Evolutionary conservation across 2,888 invertebrate species (phyloP).

Genomic region (Diarsia mendica): DNA sequence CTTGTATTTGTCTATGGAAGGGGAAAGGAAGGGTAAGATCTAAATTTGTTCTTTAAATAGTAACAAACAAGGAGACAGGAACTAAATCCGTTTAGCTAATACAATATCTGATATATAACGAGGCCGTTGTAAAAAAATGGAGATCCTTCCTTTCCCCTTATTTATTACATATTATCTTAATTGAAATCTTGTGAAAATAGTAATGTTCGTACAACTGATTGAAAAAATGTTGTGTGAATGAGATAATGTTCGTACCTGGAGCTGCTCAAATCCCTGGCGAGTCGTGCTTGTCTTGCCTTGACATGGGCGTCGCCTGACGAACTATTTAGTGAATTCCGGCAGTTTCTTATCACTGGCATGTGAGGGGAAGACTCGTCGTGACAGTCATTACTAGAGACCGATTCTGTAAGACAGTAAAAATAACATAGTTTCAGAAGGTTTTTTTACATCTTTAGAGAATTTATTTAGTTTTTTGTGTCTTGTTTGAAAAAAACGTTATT

Average conservation of each 20-base stretch:
- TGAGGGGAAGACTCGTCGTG: slow-evolving; percentile 84
- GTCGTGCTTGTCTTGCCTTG: slow-evolving; percentile 86
- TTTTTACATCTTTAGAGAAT: not conserved
- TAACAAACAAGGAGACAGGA: slow-evolving; percentile 90
- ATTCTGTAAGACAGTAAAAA: slow-evolving; percentile 75
- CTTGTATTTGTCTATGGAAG: slow-evolving; percentile 82
- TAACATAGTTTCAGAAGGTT: not conserved
- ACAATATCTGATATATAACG: slow-evolving; percentile 39
- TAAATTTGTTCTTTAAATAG: slow-evolving; percentile 62
- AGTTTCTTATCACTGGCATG: slow-evolving; percentile 84
- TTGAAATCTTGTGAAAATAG: not conserved
- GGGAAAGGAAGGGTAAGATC: slow-evolving; percentile 86
- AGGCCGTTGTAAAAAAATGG: slow-evolving; percentile 60
- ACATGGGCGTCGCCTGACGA: slow-evolving; percentile 85
- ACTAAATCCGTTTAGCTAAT: slow-evolving; percentile 64
- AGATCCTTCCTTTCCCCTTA: slow-evolving; percentile 89
- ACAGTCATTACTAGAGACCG: slow-evolving; percentile 85
- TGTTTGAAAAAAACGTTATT: not conserved
- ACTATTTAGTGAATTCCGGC: slow-evolving; percentile 78
- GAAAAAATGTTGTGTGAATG: not conserved
- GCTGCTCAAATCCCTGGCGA: slow-evolving; percentile 85
- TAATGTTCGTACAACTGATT: slow-evolving; percentile 65
- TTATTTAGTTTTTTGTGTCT: not conserved
- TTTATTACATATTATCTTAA: slow-evolving; percentile 76
- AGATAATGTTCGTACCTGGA: slow-evolving; percentile 76